phyloP scores from a whole-genome alignment of 2,113 vertebrate species.

The Varanus komodoensis region DNA sequence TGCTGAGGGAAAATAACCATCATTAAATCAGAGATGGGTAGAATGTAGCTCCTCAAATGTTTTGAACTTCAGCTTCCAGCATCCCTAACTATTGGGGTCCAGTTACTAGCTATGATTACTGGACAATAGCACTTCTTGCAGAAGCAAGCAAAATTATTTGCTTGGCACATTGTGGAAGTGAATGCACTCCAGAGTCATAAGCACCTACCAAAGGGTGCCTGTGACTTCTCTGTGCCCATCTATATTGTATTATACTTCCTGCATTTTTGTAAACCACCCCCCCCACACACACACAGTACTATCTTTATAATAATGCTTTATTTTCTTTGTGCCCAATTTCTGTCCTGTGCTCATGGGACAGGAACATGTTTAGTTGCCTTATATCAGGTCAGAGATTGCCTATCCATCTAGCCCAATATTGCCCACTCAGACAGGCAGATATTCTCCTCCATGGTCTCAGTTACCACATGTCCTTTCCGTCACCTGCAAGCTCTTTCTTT shows the following conservation, averaged over 20 bases:
- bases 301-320: background rate
- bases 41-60: too few species aligned
- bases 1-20: background rate
- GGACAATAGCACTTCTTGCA: background rate
- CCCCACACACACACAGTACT: background rate
- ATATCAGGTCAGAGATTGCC: background rate
- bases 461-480: background rate
- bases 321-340: background rate
- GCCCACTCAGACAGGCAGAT: too few species aligned
- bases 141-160: background rate
- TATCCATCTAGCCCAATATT: background rate
- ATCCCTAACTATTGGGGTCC: background rate
- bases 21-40: background rate
- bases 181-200: background rate
- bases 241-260: background rate
- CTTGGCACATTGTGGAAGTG: background rate
- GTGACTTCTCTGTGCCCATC: background rate
- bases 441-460: background rate
- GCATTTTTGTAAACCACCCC: background rate
- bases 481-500: background rate
- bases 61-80: too few species aligned
- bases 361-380: background rate
- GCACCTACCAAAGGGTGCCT: background rate
- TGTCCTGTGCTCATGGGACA: too few species aligned
- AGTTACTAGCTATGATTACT: background rate